phyloP scores from a whole-genome alignment of 1,140 invertebrate genomes.

The Zaprionus tsacasi region DNA sequence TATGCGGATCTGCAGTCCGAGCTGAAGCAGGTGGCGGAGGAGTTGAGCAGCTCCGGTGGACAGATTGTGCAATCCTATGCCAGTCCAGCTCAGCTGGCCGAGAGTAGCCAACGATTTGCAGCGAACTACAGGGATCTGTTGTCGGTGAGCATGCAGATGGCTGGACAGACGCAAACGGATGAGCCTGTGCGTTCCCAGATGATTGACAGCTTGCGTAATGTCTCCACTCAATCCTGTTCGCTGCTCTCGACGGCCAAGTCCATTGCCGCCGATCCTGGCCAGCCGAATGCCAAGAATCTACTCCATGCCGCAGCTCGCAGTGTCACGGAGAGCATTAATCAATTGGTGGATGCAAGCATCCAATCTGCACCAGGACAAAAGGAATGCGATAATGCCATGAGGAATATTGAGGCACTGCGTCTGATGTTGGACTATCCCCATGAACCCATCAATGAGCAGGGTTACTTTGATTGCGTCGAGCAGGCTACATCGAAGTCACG shows the following conservation, averaged over 20 bases:
- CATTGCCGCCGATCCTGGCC: constrained; percentile 93
- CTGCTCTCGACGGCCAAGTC: constrained; percentile 94
- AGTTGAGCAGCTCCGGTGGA: constrained; percentile 93
- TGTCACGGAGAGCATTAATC: constrained; percentile 97
- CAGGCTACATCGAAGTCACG: constrained; percentile 97
- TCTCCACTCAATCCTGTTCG: constrained; percentile 94
- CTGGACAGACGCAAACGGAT: constrained; percentile 89
- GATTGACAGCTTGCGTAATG: constrained; percentile 93
- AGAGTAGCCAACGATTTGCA: constrained; percentile 91
- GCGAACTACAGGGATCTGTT: constrained; percentile 91
- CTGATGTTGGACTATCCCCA: constrained; percentile 93
- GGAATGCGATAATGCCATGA: constrained; percentile 98
- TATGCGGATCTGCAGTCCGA: constrained; percentile 94
- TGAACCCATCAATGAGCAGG: constrained; percentile 94
- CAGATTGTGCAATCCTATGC: constrained; percentile 89
- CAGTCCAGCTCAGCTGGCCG: constrained; percentile 89
- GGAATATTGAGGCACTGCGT: constrained; percentile 94
- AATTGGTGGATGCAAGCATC: constrained; percentile 93
- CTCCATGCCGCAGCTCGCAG: constrained; percentile 93
- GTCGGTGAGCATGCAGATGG: constrained; percentile 92
- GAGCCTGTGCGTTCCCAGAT: constrained; percentile 90
- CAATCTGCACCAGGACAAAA: constrained; percentile 95
- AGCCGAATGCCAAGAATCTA: constrained; percentile 96
- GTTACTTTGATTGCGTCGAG: constrained; percentile 98
- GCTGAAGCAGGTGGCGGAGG: constrained; percentile 91